Percentiles rank a stretch among this genome's conserved stretches.
Conservation (phyloP, 1,140 invertebrate species). For the Thrips palmi region DNA sequence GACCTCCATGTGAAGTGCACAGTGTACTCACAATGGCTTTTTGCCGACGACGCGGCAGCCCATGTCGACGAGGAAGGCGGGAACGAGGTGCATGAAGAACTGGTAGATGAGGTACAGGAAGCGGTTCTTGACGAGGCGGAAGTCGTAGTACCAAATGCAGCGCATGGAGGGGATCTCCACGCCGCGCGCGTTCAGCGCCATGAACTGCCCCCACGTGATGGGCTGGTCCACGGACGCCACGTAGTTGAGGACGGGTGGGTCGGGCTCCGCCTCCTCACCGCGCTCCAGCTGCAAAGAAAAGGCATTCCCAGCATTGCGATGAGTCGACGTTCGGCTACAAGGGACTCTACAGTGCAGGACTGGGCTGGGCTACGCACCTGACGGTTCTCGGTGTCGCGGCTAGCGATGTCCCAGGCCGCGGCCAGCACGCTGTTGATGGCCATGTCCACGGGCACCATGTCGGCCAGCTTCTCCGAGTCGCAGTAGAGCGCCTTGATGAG, state of each 20-base stretch:
- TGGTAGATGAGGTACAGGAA: conserved; percentile 29
- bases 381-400: conserved; percentile 23
- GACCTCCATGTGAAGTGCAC: conserved; percentile 11
- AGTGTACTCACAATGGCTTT: conserved; percentile 27
- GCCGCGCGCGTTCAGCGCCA: conserved; percentile 23
- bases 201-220: conserved; percentile 43
- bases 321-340: too few species aligned
- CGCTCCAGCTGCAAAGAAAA: conserved; percentile 18
- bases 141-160: conserved; percentile 32
- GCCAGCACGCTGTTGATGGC: conserved; percentile 36
- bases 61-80: conserved; percentile 45
- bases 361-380: not conserved
- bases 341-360: not conserved
- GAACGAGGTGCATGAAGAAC: conserved; percentile 39
- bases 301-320: too few species aligned
- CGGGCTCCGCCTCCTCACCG: conserved; percentile 21
- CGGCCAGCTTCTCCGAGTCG: conserved; percentile 26
- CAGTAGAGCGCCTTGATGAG: conserved; percentile 32
- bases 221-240: conserved; percentile 45
- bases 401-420: conserved; percentile 29
- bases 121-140: conserved; percentile 31
- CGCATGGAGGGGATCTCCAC: conserved; percentile 29
- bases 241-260: conserved; percentile 49
- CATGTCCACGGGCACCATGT: conserved; percentile 40
- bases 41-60: conserved; percentile 35